These are phyloP conservation scores for Arizona elegans DNA, from an alignment of 2,113 vertebrate genomes.

Conservation along the genomic window DNA sequence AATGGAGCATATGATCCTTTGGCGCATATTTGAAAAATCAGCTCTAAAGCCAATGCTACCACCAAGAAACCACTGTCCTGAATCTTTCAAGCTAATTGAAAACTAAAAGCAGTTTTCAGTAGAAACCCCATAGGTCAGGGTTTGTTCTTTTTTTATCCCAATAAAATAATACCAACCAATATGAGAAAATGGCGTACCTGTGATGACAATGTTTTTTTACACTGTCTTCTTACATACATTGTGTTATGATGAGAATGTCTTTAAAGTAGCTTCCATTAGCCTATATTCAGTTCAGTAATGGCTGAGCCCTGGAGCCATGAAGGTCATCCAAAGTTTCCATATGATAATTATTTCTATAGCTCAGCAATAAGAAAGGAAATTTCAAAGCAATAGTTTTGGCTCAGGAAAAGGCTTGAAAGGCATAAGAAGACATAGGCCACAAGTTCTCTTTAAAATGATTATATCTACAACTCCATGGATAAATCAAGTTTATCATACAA, in stretches of 20 bases:
- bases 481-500: background rate
- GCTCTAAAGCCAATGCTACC: background rate
- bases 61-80: background rate
- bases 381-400: background rate
- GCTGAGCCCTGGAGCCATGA: background rate
- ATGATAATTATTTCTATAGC: background rate
- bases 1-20: background rate
- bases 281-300: background rate
- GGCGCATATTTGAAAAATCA: background rate
- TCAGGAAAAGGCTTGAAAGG: background rate
- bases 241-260: background rate
- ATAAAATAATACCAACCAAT: background rate
- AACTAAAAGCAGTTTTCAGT: background rate
- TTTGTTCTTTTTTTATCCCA: background rate
- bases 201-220: background rate
- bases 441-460: background rate
- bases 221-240: background rate
- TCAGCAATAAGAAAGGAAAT: background rate
- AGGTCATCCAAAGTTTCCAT: background rate
- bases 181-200: background rate
- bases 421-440: background rate
- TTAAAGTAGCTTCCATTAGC: background rate
- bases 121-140: background rate
- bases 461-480: background rate
- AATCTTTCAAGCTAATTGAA: background rate